phyloP scores from a whole-genome alignment of 2,797 vertebrate genomes.

The Pteropus rufus region DNA sequence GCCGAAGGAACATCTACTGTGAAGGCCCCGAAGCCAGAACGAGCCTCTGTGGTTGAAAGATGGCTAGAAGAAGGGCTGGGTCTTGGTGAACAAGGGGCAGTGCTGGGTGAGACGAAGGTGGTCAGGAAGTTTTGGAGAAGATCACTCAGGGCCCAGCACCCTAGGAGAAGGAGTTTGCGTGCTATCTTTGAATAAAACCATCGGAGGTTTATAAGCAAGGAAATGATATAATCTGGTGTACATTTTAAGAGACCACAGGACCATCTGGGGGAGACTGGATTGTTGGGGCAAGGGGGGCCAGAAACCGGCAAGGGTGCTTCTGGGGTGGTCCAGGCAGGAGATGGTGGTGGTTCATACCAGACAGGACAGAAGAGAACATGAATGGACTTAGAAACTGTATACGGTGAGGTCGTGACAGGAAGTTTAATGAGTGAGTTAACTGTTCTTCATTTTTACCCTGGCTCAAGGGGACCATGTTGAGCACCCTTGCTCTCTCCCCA shows the following conservation, averaged over 20 bases:
- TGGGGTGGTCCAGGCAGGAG: not conserved
- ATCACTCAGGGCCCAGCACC: not conserved
- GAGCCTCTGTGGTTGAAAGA: not conserved
- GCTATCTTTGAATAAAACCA: not conserved
- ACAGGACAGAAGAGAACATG: not conserved
- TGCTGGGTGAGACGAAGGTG: not conserved
- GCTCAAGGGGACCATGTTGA: not conserved
- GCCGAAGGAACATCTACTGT: not conserved
- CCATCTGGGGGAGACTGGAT: not conserved
- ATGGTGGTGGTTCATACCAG: fast-evolving
- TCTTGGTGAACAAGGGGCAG: not conserved
- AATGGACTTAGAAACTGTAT: not conserved
- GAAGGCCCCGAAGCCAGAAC: not conserved
- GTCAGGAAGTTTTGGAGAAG: not conserved
- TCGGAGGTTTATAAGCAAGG: not conserved
- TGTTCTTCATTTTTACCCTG: not conserved
- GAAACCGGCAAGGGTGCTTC: not conserved
- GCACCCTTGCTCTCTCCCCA: fast-evolving
- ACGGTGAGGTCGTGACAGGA: not conserved
- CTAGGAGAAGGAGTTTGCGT: not conserved
- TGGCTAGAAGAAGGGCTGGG: not conserved
- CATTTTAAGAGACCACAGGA: not conserved
- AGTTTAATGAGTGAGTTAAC: not conserved
- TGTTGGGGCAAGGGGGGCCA: not conserved
- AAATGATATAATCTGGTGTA: not conserved